Evolutionary conservation across 2,797 vertebrate genomes (phyloP).

Genomic region (Craterocephalus amniculus): DNA sequence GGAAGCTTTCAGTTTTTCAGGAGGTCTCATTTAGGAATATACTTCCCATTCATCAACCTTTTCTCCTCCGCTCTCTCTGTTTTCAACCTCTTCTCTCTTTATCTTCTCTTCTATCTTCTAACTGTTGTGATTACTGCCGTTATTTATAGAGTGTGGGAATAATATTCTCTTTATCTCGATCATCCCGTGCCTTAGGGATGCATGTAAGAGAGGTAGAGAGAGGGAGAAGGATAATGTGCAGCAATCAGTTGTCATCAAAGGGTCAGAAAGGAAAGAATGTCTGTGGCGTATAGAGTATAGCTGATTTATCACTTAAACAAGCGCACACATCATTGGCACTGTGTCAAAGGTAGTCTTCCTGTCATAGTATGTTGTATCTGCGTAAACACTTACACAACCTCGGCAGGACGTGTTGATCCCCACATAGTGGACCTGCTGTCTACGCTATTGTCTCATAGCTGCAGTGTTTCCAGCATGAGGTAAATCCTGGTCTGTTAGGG

Average conservation of each 20-base stretch:
- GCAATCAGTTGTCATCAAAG: conserved; percentile 18
- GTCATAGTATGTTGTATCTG: conserved; percentile 40
- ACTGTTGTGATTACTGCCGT: conserved; percentile 39
- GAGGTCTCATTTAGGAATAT: neutral
- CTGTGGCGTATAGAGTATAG: conserved; percentile 9
- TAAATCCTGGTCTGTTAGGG: neutral
- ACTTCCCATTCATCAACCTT: neutral
- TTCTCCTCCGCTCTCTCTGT: neutral
- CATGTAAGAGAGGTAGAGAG: neutral
- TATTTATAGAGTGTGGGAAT: conserved; percentile 52
- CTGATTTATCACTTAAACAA: conserved; percentile 16
- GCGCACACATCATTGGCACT: conserved; percentile 22
- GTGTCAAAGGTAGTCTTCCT: conserved; percentile 68
- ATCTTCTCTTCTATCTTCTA: conserved; percentile 21
- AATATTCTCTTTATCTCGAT: conserved; percentile 26
- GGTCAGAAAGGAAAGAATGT: conserved; percentile 4
- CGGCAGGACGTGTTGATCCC: conserved; percentile 39
- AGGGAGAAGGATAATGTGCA: conserved; percentile 15
- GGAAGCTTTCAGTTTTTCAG: neutral
- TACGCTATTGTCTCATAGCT: conserved; percentile 15
- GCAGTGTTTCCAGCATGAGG: conserved; percentile 10
- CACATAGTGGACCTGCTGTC: conserved; percentile 21
- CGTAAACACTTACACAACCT: conserved; percentile 57
- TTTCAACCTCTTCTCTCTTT: neutral
- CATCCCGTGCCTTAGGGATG: conserved; percentile 4